These are phyloP conservation scores for Coranthus polyacanthus DNA, from an alignment of 2,797 vertebrate species.

Conservation along the genomic window DNA sequence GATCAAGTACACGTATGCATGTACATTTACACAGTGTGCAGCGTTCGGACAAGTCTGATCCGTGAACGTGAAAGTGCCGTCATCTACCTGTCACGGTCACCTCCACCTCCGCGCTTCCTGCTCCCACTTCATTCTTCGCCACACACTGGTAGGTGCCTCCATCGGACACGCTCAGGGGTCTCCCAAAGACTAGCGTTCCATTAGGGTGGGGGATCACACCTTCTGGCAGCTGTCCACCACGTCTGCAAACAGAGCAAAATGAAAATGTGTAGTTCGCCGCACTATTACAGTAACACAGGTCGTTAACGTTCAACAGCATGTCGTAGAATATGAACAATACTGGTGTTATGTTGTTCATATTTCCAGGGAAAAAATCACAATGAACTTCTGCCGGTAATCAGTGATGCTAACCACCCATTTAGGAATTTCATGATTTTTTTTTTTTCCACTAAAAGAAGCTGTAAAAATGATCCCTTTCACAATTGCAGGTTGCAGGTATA, in stretches of 20 bases:
- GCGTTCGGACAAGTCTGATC: neutral
- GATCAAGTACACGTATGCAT: neutral
- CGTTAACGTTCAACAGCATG: too few relatives aligned
- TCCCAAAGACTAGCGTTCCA: slow-evolving; percentile 85
- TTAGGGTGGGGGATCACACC: slow-evolving; percentile 80
- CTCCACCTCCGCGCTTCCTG: slow-evolving; percentile 55
- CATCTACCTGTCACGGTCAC: slow-evolving; percentile 81
- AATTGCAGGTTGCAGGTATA: too few relatives aligned
- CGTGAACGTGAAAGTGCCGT: neutral
- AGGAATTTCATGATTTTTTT: too few relatives aligned
- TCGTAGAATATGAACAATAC: too few relatives aligned
- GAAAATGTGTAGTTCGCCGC: neutral
- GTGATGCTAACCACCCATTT: too few relatives aligned
- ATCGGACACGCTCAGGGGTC: slow-evolving; percentile 80
- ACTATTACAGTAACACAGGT: too few relatives aligned
- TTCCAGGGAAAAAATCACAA: too few relatives aligned
- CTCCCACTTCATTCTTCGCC: slow-evolving; percentile 84
- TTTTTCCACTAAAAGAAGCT: too few relatives aligned
- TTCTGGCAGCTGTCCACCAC: slow-evolving; percentile 81
- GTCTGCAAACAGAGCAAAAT: slow-evolving; percentile 76
- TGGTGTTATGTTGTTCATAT: too few relatives aligned
- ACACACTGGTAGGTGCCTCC: slow-evolving; percentile 86
- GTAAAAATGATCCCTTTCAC: too few relatives aligned
- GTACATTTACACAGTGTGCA: neutral
- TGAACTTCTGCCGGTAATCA: too few relatives aligned